Evolutionary conservation across 2,113 vertebrate species (phyloP), one percentile per base, ranked within the genome.

Genomic region (Xiphias gladius): DNA sequence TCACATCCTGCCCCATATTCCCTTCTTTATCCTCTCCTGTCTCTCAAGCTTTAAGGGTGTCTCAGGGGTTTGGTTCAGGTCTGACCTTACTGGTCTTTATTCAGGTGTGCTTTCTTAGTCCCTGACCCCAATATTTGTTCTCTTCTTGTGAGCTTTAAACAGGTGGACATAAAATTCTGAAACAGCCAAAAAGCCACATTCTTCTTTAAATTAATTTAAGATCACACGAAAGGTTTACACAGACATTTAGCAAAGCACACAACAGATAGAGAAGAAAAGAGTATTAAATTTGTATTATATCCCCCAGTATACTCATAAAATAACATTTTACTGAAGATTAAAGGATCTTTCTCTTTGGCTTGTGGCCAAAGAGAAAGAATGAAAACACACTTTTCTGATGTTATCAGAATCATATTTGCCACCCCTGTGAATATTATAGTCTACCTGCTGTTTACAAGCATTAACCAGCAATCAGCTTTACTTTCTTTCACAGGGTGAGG

Each of bases 1-100:
- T 85, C 86, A 87, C 72, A 84, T 86, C 83, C 83, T 65, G 68
- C 73, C 24, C 61, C 55, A 65, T 63, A 85, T 86, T 76, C 57
- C 75, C 79, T 35, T 80, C 75, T 69, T 75, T 73, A 86, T 79
- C 72, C 73, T 73, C 59, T 54, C 48, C 26, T 71, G 63, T 79
- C 81, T 84, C 52, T 77, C 32, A 62, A 69, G 71, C 75, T 86
- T 85, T 64, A 72, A 79, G 59, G 57, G 76, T 72, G 77, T 76
- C 46, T 52, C 26, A 41, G 10, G 79, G 64, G 3, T 85, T 85
- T 79, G 77, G 61, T 48, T 68, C 41, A 66, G 74, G 63, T 84
- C 48, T 55, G 62, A 64, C 26, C 63, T 68, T 76, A 85, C 76
- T 79, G 72, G 70, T 76, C 28, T 55, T 65, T 70, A 79, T 80